Base-by-base conservation (phyloP, 2,888 invertebrate genomes). In the Macaria liturata region DNA sequence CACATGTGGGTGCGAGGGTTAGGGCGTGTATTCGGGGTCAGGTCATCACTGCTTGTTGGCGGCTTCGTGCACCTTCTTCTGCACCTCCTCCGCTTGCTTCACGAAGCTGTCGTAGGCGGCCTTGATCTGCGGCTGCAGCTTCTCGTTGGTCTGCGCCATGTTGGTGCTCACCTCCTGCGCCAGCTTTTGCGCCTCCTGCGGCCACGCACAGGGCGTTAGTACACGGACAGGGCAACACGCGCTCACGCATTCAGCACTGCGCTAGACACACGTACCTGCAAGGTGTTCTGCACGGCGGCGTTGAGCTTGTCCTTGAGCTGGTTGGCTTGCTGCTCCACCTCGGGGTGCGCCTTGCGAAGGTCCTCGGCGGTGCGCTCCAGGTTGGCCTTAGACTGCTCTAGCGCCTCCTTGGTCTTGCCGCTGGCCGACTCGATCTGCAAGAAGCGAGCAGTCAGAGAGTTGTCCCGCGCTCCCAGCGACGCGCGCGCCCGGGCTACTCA, bases 61-160 rank as follows among this genome's bases (percentile, higher is more conserved):
- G 61, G 83, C 88, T 30, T 86, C 89, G 76, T 86, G 87, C 65
- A 91, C 43, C 65, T 86, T 86, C 83, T 85, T 83, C 78, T 86
- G 86, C 51, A 91, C 71, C 32, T 71, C 71, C 73, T 86, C 71
- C 47, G 76, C 78, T 47, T 84, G 79, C 77, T 86, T 84, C 31
- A 81, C 76, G 76, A 91, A 85, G 71, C 81, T 80, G 32, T 89
- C 84, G 81, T 83, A 90, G 1, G 89, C 91, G 32, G 71, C 70
- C 80, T 87, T 84, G 72, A 91, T 66, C 78, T 84, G 70, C 32
- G 90, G 90, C 45, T 82, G 86, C 64, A 91, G 72, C 73, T 88
- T 84, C 75, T 86, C 57, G 83, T 84, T 87, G 67, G 86, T 76
- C 67, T 79, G 62, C 58, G 88, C 88, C 58, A 82, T 1, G 81